Evolutionary conservation across 2,888 invertebrate genomes (phyloP).

Genomic region (Stenolophus ochropezus): DNA sequence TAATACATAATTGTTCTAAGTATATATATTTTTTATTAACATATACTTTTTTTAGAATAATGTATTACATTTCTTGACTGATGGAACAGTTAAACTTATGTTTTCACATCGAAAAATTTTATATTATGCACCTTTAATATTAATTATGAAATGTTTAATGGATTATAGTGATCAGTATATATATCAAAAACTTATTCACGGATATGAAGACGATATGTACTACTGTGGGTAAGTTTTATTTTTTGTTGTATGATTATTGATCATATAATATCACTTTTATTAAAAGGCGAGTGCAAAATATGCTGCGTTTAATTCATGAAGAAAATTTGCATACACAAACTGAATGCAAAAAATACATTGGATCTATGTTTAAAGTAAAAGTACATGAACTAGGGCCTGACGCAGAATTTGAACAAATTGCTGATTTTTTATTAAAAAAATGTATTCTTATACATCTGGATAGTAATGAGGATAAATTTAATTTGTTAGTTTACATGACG

Average conservation of each 20-base stretch:
- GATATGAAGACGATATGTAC: slow-evolving; percentile 88
- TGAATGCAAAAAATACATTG: slow-evolving; percentile 87
- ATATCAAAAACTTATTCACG: slow-evolving; percentile 83
- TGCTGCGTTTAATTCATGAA: slow-evolving; percentile 87
- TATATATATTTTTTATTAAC: slow-evolving; percentile 60
- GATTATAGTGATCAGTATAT: slow-evolving; percentile 89
- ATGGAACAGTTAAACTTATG: slow-evolving; percentile 92
- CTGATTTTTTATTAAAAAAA: slow-evolving; percentile 84
- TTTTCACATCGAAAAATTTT: slow-evolving; percentile 85
- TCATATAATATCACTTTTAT: not conserved
- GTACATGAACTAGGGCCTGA: slow-evolving; percentile 82
- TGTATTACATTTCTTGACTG: slow-evolving; percentile 93
- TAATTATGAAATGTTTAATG: slow-evolving; percentile 89
- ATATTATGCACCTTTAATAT: slow-evolving; percentile 92
- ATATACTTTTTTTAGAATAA: slow-evolving; percentile 80
- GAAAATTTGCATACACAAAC: slow-evolving; percentile 83
- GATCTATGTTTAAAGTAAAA: slow-evolving; percentile 86
- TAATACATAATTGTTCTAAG: too few relatives aligned
- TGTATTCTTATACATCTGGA: slow-evolving; percentile 89
- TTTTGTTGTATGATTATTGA: slow-evolving; percentile 1
- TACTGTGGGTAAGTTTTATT: slow-evolving; percentile 81
- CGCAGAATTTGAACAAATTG: slow-evolving; percentile 82
- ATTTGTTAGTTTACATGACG: slow-evolving; percentile 90
- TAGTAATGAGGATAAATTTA: slow-evolving; percentile 87
- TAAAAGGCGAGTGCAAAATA: slow-evolving; percentile 86